phyloP scores from a whole-genome alignment of 2,113 vertebrate genomes.

The Heterochromis multidens region DNA sequence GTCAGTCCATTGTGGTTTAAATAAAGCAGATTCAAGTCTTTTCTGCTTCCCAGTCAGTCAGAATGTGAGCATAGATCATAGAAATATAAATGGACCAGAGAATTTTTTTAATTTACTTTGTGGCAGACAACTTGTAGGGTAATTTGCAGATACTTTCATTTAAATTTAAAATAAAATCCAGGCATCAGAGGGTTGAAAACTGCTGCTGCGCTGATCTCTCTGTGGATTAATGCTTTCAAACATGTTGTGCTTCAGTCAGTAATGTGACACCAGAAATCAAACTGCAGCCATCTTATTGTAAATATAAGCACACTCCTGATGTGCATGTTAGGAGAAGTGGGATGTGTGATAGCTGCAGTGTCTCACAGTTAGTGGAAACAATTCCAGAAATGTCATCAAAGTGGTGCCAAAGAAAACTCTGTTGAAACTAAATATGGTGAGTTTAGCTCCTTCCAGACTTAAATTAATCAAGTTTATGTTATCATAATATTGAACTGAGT shows the following conservation, averaged over 20 bases:
- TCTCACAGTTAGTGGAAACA: background rate
- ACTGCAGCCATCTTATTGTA: background rate
- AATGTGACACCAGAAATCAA: background rate
- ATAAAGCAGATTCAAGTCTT: constrained; percentile 15
- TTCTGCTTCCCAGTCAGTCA: constrained; percentile 5
- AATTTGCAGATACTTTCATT: background rate
- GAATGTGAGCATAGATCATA: constrained; percentile 3
- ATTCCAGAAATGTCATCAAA: background rate
- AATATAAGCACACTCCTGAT: background rate
- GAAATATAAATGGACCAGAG: constrained; percentile 7
- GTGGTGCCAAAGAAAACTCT: background rate
- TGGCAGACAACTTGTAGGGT: background rate
- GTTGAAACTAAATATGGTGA: background rate
- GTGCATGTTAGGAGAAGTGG: background rate
- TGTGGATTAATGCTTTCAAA: background rate
- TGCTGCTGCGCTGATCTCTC: background rate
- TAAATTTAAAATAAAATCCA: background rate
- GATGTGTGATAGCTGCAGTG: background rate
- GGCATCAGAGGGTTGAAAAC: background rate
- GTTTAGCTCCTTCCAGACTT: background rate
- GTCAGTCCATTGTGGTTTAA: constrained; percentile 27
- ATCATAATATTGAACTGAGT: background rate
- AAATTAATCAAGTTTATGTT: background rate
- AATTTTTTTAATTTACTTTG: background rate
- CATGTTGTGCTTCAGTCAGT: background rate